These are phyloP conservation scores for Drosophila tripunctata DNA, from an alignment of 2,888 invertebrate species.

Conservation along the genomic window DNA sequence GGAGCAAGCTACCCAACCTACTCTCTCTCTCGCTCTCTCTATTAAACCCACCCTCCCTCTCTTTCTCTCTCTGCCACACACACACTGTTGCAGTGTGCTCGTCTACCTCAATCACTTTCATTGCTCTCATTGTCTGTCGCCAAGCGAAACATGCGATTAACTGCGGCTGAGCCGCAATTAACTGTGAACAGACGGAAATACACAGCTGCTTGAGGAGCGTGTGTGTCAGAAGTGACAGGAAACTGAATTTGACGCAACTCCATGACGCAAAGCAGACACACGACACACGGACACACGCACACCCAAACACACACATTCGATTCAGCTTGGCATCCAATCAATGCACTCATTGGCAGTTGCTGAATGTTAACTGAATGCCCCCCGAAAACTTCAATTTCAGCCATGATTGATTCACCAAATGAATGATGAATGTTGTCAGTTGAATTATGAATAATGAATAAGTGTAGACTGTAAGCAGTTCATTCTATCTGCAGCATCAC, in stretches of 20 bases:
- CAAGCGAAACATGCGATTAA: constrained; percentile 71
- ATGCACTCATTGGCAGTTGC: constrained; percentile 20
- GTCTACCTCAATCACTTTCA: not conserved
- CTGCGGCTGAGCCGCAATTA: constrained; percentile 72
- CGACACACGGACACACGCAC: not conserved
- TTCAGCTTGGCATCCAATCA: constrained; percentile 29
- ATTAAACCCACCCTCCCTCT: not conserved
- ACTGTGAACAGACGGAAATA: constrained; percentile 70
- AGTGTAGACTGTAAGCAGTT: constrained; percentile 2
- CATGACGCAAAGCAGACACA: not conserved
- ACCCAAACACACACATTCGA: not conserved
- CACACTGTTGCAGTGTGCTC: no score
- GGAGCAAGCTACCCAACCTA: constrained; percentile 7
- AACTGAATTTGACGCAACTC: constrained; percentile 25
- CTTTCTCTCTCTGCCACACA: not conserved
- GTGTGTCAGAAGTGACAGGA: constrained; percentile 16
- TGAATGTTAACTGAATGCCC: constrained; percentile 8
- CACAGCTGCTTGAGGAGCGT: constrained; percentile 33
- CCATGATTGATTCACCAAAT: constrained; percentile 36
- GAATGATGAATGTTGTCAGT: constrained; percentile 20
- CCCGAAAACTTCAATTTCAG: not conserved
- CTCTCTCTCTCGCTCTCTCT: not conserved
- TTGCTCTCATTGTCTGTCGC: constrained; percentile 17
- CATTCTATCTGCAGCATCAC: not conserved
- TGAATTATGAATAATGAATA: constrained; percentile 6